Evolutionary conservation across 2,797 vertebrate genomes (phyloP).

Genomic region (Scolopax rusticola): DNA sequence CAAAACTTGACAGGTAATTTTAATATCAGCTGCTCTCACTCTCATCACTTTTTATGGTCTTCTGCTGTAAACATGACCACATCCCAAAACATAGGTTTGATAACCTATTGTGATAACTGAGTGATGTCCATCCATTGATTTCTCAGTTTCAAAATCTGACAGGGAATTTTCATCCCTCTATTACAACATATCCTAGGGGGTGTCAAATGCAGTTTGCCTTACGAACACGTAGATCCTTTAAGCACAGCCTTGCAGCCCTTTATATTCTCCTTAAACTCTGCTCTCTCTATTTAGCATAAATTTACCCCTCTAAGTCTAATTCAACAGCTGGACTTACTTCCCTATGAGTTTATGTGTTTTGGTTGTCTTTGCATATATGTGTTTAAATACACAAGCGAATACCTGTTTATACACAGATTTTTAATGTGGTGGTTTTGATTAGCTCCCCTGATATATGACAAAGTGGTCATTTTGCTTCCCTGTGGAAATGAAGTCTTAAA

Average conservation of each 20-base stretch:
- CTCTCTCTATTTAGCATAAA: not conserved
- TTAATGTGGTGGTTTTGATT: not conserved
- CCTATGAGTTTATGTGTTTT: not conserved
- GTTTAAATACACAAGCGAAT: not conserved
- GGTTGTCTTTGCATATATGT: not conserved
- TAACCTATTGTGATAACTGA: not conserved
- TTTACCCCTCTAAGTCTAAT: not conserved
- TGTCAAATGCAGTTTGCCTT: not conserved
- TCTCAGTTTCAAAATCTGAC: not conserved
- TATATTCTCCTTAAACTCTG: not conserved
- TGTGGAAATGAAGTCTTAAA: not conserved
- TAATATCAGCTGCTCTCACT: not conserved
- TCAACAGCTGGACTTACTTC: not conserved
- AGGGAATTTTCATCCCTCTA: not conserved
- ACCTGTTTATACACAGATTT: not conserved
- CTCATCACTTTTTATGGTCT: not conserved
- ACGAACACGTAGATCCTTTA: not conserved
- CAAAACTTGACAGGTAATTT: not conserved
- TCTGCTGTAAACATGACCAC: not conserved
- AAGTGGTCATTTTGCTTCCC: not conserved
- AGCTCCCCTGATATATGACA: fast-evolving
- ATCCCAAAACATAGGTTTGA: not conserved
- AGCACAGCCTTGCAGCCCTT: not conserved
- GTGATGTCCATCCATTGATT: not conserved
- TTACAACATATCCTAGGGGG: not conserved